phyloP scores from a whole-genome alignment of 2,888 invertebrate species.

The Cistogaster globosa region DNA sequence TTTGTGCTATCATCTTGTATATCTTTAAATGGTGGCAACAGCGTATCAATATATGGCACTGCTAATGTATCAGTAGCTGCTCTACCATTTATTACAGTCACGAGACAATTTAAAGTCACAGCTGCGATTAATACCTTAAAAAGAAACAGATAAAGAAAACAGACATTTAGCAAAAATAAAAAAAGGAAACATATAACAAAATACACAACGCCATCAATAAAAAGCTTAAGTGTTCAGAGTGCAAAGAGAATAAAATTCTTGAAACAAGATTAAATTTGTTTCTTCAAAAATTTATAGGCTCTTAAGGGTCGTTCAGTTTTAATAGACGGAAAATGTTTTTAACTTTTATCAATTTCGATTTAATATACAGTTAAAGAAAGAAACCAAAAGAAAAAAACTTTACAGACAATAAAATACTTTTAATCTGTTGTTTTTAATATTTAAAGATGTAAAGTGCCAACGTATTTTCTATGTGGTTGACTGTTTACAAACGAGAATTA shows the following conservation, averaged over 20 bases:
- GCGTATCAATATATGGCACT: slow-evolving; percentile 79
- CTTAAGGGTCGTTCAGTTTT: slow-evolving; percentile 27
- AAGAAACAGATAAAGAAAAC: slow-evolving; percentile 19
- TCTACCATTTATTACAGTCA: slow-evolving; percentile 75
- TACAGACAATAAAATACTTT: no score
- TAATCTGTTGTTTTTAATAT: no score
- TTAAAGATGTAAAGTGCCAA: no score
- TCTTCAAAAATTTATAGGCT: slow-evolving; percentile 47
- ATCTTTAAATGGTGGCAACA: slow-evolving; percentile 77
- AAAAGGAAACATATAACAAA: slow-evolving; percentile 15
- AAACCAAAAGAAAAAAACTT: background rate
- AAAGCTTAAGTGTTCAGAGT: slow-evolving; percentile 23
- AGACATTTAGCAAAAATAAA: background rate
- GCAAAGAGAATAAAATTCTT: slow-evolving; percentile 13
- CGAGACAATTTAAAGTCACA: slow-evolving; percentile 74
- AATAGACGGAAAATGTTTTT: slow-evolving; percentile 11
- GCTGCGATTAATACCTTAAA: slow-evolving; percentile 78
- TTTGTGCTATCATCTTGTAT: slow-evolving; percentile 37
- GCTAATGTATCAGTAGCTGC: slow-evolving; percentile 72
- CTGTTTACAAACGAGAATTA: no score
- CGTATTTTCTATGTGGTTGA: no score
- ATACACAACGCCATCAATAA: slow-evolving; percentile 27
- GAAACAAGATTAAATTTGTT: slow-evolving; percentile 55
- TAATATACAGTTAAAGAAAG: no score
- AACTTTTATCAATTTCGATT: background rate